Percentiles rank a stretch among this genome's conserved stretches.
These are phyloP conservation scores for Drosophila melanica DNA, from an alignment of 1,140 invertebrate genomes.

Conservation along the genomic window DNA sequence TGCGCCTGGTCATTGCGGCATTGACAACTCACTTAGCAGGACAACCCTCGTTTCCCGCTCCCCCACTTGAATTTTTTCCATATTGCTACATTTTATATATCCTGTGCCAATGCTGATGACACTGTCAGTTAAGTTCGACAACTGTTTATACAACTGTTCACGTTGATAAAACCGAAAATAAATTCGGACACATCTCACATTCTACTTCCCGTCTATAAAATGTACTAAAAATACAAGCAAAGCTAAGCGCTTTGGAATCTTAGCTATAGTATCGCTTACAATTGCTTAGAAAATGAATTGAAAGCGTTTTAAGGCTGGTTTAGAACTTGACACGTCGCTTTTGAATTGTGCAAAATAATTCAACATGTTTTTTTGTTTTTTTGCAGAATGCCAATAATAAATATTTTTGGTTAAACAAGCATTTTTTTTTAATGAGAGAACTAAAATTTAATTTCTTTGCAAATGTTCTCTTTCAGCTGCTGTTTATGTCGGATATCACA, in stretches of 20 bases:
- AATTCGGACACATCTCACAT: not conserved
- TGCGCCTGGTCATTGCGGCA: no score
- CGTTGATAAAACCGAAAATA: not conserved
- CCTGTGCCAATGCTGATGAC: slow-evolving; percentile 1
- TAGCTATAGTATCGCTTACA: no score
- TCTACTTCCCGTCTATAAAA: not conserved
- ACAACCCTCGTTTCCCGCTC: no score
- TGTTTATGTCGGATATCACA: slow-evolving; percentile 40
- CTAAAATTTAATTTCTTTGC: not conserved
- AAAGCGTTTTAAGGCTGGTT: no score
- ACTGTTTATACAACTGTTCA: not conserved
- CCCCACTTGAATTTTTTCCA: not conserved
- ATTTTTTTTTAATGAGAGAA: not conserved
- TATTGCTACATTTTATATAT: not conserved
- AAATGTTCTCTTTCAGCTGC: slow-evolving; percentile 35
- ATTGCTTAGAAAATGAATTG: no score
- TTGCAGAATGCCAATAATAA: no score
- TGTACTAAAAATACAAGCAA: not conserved
- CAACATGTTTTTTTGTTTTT: no score
- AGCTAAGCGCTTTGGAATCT: no score
- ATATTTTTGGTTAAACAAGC: no score
- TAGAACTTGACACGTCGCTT: no score
- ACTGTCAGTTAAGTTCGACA: not conserved
- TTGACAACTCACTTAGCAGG: no score
- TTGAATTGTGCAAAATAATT: no score